phyloP scores from a whole-genome alignment of 2,113 vertebrate species.

The Cyphomyrus plagiostoma region DNA sequence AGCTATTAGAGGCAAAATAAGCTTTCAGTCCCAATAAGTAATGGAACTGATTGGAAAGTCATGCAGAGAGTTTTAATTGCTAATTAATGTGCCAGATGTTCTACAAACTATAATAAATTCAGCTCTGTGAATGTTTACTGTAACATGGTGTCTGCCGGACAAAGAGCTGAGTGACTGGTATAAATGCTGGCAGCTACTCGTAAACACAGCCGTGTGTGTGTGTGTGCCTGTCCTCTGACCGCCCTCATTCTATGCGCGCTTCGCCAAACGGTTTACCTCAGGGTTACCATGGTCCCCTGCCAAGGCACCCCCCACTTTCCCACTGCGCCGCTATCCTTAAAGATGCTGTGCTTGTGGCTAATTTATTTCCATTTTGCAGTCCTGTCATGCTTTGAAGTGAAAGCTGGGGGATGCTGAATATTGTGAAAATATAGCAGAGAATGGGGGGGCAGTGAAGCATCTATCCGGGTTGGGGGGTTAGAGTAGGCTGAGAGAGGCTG shows the following conservation, averaged over 20 bases:
- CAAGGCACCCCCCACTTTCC: no score
- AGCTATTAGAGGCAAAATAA: background rate
- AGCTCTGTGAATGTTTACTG: background rate
- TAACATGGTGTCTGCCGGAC: background rate
- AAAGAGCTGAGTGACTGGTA: no score
- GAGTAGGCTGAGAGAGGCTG: background rate
- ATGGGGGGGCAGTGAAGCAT: no score
- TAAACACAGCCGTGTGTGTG: no score
- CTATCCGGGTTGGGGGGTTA: background rate
- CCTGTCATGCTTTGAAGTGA: background rate
- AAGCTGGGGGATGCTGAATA: background rate
- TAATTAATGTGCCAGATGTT: background rate
- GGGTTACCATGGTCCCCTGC: no score
- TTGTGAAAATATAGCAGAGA: no score
- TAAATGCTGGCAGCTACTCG: background rate
- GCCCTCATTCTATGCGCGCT: no score
- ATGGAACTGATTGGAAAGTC: background rate
- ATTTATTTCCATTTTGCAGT: background rate
- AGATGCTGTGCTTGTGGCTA: background rate
- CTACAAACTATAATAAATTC: background rate
- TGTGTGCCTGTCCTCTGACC: no score
- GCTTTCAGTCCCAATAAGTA: background rate
- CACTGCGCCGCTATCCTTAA: no score
- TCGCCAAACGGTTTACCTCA: no score
- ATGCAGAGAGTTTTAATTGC: background rate